A percentile compares a stretch with the other conserved stretches of the same genome.
Evolutionary conservation across 2,113 vertebrate genomes (phyloP).

Genomic region (Hypomesus transpacificus): DNA sequence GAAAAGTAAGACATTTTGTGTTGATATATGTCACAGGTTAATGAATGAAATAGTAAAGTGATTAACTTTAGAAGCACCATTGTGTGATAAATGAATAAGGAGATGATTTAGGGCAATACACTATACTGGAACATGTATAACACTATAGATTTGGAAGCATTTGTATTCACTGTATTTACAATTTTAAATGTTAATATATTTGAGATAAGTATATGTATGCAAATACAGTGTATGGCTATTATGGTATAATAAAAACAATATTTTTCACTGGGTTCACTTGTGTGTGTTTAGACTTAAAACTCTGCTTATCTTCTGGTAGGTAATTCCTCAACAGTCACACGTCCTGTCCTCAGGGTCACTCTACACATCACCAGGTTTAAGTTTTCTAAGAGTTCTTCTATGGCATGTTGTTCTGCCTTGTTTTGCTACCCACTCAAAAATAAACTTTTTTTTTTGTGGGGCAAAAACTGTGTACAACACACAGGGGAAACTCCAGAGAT

Average conservation of each 20-base stretch:
- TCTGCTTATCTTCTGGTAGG: too few relatives aligned
- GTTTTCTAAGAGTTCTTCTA: too few relatives aligned
- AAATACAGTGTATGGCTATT: conserved; percentile 49
- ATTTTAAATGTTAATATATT: conserved; percentile 68
- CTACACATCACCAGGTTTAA: conserved; percentile 53
- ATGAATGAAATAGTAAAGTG: conserved; percentile 56
- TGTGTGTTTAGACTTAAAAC: neutral
- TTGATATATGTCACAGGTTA: conserved; percentile 6
- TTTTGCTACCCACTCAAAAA: conserved; percentile 36
- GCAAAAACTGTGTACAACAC: conserved; percentile 35
- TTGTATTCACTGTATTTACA: conserved; percentile 66
- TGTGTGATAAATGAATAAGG: conserved; percentile 60
- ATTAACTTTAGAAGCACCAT: conserved; percentile 52
- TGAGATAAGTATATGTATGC: conserved; percentile 62
- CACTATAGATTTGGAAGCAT: conserved; percentile 56
- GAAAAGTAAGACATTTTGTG: conserved; percentile 22
- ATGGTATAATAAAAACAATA: conserved; percentile 55
- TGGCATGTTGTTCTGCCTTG: too few relatives aligned
- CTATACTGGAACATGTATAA: conserved; percentile 57
- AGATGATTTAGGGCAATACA: conserved; percentile 45
- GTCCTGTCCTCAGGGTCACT: conserved; percentile 31
- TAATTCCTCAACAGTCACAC: conserved; percentile 9
- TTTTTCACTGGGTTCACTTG: conserved; percentile 49
- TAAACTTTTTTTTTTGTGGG: conserved; percentile 63
- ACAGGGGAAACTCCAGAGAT: conserved; percentile 75